Percentiles rank a stretch among this genome's conserved stretches.
Evolutionary conservation across 2,888 invertebrate species (phyloP).

Genomic region (Perizoma affinitatum): DNA sequence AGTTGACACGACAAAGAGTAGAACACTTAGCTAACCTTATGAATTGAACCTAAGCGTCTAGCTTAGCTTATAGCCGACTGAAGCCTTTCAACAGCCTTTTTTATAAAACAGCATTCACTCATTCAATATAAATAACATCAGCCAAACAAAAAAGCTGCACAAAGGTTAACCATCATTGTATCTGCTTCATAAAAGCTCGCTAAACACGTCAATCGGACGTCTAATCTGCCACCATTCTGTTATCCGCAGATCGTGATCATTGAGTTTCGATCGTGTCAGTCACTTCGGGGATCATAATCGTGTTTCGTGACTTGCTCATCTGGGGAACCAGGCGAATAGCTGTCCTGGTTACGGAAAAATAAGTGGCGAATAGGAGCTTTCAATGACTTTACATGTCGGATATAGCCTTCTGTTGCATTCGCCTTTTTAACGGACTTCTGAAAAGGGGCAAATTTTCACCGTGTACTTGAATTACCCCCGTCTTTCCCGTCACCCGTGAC

Average conservation of each 20-base stretch:
- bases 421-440: no score
- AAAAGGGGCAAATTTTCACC: no score
- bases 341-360: not conserved
- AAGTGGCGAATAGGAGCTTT: not conserved
- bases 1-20: no score
- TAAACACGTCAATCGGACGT: slow-evolving; percentile 37
- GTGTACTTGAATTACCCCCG: no score
- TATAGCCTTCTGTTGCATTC: no score
- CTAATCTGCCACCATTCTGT: slow-evolving; percentile 41
- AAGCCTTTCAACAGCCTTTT: no score
- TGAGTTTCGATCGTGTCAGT: slow-evolving; percentile 54
- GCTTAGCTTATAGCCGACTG: no score
- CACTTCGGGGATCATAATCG: slow-evolving; percentile 46
- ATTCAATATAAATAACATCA: slow-evolving; percentile 26
- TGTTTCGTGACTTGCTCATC: slow-evolving; percentile 60
- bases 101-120: slow-evolving; percentile 7
- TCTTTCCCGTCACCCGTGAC: no score
- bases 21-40: no score
- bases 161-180: slow-evolving; percentile 35
- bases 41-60: no score
- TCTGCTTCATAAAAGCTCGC: slow-evolving; percentile 36
- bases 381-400: not conserved
- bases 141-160: slow-evolving; percentile 20
- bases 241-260: slow-evolving; percentile 53
- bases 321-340: slow-evolving; percentile 34